Conservation (phyloP, 2,113 vertebrate genomes). For the Orientallactaga bullata region DNA sequence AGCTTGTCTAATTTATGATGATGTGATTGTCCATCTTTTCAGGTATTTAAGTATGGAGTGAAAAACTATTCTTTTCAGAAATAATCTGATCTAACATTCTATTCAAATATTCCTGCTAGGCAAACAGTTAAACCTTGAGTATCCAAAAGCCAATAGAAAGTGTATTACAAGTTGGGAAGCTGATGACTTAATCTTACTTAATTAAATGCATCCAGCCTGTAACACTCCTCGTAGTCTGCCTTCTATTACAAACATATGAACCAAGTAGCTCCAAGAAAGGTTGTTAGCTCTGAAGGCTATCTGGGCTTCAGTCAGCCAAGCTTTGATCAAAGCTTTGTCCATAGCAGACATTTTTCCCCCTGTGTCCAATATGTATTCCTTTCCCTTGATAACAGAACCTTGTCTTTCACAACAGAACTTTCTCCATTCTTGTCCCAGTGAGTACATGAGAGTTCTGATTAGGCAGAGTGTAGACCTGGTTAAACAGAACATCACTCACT, state of each 20-base stretch:
- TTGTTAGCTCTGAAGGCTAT: not conserved
- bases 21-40: constrained; percentile 32
- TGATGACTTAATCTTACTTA: not conserved
- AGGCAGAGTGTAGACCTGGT: not conserved
- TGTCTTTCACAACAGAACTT: not conserved
- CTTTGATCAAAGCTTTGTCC: not conserved
- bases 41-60: not conserved
- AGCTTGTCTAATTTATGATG: not conserved
- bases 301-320: not conserved
- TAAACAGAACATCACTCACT: not conserved
- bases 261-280: not conserved
- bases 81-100: constrained; percentile 22
- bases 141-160: not conserved
- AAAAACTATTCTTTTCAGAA: constrained; percentile 37
- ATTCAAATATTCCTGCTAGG: not conserved
- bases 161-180: not conserved
- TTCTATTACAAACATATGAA: not conserved
- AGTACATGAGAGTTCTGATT: not conserved
- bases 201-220: not conserved
- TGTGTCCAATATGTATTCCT: not conserved
- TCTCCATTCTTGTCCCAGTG: not conserved
- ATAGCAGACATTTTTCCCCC: not conserved
- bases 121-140: not conserved
- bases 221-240: not conserved
- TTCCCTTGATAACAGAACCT: not conserved